These are phyloP conservation scores for Zosterops pallidus DNA, from an alignment of 2,113 vertebrate genomes.

Conservation along the genomic window DNA sequence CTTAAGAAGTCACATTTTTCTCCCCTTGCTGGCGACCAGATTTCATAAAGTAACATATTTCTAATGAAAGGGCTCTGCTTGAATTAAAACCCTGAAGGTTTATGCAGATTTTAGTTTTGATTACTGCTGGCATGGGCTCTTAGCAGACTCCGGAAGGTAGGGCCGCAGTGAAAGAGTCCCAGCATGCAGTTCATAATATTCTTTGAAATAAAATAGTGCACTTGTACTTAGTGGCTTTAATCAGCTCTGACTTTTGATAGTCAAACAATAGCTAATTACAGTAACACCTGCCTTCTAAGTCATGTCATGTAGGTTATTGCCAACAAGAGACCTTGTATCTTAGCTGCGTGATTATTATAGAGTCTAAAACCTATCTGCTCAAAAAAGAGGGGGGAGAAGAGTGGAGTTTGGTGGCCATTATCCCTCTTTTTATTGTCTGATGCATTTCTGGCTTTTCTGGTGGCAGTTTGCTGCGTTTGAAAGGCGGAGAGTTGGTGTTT, in stretches of 20 bases:
- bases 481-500: conserved; percentile 34
- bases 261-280: conserved; percentile 99
- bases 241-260: conserved; percentile 99
- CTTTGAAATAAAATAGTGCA: conserved; percentile 98
- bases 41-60: conserved; percentile 97
- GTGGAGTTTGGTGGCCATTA: conserved; percentile 76
- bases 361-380: conserved; percentile 69
- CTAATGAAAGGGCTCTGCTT: conserved; percentile 99
- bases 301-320: conserved; percentile 87
- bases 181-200: conserved; percentile 93
- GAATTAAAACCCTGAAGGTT: conserved; percentile 92
- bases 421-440: conserved; percentile 56
- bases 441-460: conserved; percentile 31
- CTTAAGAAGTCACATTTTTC: conserved; percentile 97
- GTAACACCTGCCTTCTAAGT: conserved; percentile 97
- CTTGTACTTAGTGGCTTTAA: conserved; percentile 96
- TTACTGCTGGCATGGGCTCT: conserved; percentile 99
- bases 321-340: conserved; percentile 87
- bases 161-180: conserved; percentile 93
- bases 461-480: neutral
- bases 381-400: conserved; percentile 65
- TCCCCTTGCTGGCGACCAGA: conserved; percentile 92
- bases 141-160: conserved; percentile 91
- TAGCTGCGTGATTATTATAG: conserved; percentile 77
- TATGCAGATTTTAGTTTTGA: conserved; percentile 98